phyloP scores from a whole-genome alignment of 2,888 invertebrate genomes.

The Agrotis exclamationis region DNA sequence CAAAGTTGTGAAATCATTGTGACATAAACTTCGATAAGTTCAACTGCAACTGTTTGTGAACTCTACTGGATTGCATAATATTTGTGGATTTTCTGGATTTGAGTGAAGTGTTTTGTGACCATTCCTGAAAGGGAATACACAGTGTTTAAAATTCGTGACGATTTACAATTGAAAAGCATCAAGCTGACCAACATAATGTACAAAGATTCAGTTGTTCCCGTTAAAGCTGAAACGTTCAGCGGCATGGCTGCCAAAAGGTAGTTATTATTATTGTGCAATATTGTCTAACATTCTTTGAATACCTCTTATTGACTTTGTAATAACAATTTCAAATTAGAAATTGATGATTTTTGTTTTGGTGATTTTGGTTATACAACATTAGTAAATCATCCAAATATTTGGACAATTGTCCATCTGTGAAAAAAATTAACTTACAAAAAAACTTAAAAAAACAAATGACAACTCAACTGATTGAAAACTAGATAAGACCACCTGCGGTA shows the following conservation, averaged over 20 bases:
- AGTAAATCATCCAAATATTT: not conserved
- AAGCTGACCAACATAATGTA: slow-evolving; percentile 82
- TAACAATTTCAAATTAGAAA: slow-evolving; percentile 3
- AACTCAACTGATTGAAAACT: not conserved
- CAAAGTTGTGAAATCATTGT: slow-evolving; percentile 88
- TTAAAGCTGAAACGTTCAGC: slow-evolving; percentile 87
- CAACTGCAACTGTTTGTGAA: slow-evolving; percentile 67
- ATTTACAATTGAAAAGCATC: slow-evolving; percentile 80
- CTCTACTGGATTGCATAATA: slow-evolving; percentile 72
- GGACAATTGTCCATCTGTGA: too few species aligned
- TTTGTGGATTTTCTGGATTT: slow-evolving; percentile 63
- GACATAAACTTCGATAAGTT: slow-evolving; percentile 80
- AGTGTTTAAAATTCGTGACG: slow-evolving; percentile 78
- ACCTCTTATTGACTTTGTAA: not conserved
- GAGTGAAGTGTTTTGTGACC: slow-evolving; percentile 76
- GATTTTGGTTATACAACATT: slow-evolving; percentile 4
- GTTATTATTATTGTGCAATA: slow-evolving; percentile 67
- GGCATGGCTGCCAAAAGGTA: slow-evolving; percentile 88
- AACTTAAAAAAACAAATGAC: not conserved
- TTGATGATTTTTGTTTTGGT: slow-evolving; percentile 13
- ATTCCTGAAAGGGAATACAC: slow-evolving; percentile 65
- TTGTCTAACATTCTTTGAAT: not conserved
- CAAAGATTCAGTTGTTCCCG: slow-evolving; percentile 86
- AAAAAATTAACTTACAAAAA: too few species aligned
- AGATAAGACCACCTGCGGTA: not conserved